A percentile compares a stretch with the other conserved stretches of the same genome.
These are phyloP conservation scores for Danio aesculapii DNA, from an alignment of 2,797 vertebrate species.

Conservation along the genomic window DNA sequence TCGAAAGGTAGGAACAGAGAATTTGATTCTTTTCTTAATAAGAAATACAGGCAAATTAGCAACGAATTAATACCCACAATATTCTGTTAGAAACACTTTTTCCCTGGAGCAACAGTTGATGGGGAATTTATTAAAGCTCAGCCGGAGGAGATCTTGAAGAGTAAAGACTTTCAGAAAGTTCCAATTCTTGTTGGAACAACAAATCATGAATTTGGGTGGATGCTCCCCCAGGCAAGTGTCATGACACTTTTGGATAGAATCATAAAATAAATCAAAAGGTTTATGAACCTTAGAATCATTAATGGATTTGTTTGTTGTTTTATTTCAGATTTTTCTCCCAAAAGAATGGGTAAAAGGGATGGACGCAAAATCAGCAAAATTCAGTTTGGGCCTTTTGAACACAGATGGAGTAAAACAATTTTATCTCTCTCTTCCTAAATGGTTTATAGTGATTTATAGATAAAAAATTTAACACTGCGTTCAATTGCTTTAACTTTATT, in stretches of 20 bases:
- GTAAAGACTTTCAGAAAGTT: constrained; percentile 73
- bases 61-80: background rate
- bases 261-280: constrained; percentile 69
- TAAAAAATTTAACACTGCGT: background rate
- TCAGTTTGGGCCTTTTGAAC: constrained; percentile 68
- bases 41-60: no score
- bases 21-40: background rate
- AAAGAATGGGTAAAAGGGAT: constrained; percentile 76
- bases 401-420: constrained; percentile 70
- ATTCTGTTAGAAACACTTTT: constrained; percentile 67
- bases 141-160: constrained; percentile 74
- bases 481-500: background rate
- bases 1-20: constrained; percentile 66
- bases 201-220: constrained; percentile 85
- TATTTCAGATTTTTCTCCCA: constrained; percentile 67
- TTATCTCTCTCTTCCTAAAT: background rate
- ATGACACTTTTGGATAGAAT: constrained; percentile 69
- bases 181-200: constrained; percentile 82
- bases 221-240: constrained; percentile 75
- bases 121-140: constrained; percentile 73
- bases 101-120: constrained; percentile 73
- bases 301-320: constrained; percentile 8
- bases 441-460: background rate
- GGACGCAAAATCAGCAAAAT: constrained; percentile 67
- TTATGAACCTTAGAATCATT: no score